A percentile compares a stretch with the other conserved stretches of the same genome.
phyloP scores from a whole-genome alignment of 2,888 invertebrate genomes.

The Netelia fuscicornis region DNA sequence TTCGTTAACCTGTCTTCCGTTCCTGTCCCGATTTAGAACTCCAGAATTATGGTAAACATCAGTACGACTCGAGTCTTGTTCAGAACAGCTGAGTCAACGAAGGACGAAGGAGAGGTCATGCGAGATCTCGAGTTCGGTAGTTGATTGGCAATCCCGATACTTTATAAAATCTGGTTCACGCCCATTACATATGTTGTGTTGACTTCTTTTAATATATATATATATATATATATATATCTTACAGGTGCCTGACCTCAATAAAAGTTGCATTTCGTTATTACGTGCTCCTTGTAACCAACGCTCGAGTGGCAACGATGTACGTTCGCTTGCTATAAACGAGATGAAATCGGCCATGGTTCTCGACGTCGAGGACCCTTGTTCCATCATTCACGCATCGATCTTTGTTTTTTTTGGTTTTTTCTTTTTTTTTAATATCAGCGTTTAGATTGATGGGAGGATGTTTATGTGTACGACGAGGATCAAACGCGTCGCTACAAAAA shows the following conservation, averaged over 20 bases:
- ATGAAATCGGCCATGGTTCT: slow-evolving; percentile 6
- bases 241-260: neutral
- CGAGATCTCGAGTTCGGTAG: too few species aligned
- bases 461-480: slow-evolving; percentile 6
- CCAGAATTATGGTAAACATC: too few species aligned
- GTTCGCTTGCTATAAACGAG: slow-evolving; percentile 23
- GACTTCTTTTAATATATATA: too few species aligned
- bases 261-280: neutral
- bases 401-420: neutral
- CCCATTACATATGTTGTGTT: too few species aligned
- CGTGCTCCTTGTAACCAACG: neutral
- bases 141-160: too few species aligned
- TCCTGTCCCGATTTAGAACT: too few species aligned
- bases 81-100: too few species aligned
- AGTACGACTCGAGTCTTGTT: too few species aligned
- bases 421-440: slow-evolving; percentile 4
- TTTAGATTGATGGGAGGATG: slow-evolving; percentile 31
- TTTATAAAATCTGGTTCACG: too few species aligned
- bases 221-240: too few species aligned
- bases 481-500: slow-evolving; percentile 1
- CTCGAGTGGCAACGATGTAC: neutral
- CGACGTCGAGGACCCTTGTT: slow-evolving; percentile 43
- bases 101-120: too few species aligned
- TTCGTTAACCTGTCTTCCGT: too few species aligned
- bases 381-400: slow-evolving; percentile 37